These are phyloP conservation scores for Saxicola maurus DNA, from an alignment of 2,797 vertebrate genomes.

Conservation along the genomic window DNA sequence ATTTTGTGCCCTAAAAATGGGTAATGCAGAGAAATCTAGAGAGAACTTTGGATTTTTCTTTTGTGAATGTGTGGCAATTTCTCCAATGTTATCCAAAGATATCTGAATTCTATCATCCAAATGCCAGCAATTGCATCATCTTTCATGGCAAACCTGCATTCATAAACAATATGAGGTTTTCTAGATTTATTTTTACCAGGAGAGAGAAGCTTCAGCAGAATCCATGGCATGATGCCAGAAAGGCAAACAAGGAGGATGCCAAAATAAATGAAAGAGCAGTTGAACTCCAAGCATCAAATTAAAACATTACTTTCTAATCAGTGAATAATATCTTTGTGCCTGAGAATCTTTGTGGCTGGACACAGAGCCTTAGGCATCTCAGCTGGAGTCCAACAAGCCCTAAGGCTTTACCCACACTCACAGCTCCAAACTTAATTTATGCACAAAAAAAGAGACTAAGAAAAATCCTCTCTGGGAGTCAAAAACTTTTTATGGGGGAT, in stretches of 20 bases:
- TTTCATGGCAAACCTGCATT: neutral
- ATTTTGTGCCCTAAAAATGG: neutral
- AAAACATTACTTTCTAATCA: neutral
- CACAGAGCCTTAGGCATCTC: neutral
- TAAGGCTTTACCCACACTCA: neutral
- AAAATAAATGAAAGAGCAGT: neutral
- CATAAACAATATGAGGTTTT: neutral
- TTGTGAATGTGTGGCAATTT: accelerated
- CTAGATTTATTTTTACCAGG: neutral
- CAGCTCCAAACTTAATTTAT: neutral
- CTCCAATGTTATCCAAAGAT: neutral
- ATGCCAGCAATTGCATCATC: neutral
- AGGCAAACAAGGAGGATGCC: neutral
- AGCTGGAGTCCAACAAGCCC: neutral
- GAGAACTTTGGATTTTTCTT: neutral
- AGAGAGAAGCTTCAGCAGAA: neutral
- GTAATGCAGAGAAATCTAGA: neutral
- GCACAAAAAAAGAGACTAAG: neutral
- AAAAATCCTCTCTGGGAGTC: neutral
- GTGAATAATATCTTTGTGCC: neutral
- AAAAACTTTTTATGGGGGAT: neutral
- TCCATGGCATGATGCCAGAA: neutral
- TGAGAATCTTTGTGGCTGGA: neutral
- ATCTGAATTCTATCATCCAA: neutral
- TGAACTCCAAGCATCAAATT: neutral